phyloP scores from a whole-genome alignment of 92 coral and sea anemone species.

The Epizoanthus fatuus region DNA sequence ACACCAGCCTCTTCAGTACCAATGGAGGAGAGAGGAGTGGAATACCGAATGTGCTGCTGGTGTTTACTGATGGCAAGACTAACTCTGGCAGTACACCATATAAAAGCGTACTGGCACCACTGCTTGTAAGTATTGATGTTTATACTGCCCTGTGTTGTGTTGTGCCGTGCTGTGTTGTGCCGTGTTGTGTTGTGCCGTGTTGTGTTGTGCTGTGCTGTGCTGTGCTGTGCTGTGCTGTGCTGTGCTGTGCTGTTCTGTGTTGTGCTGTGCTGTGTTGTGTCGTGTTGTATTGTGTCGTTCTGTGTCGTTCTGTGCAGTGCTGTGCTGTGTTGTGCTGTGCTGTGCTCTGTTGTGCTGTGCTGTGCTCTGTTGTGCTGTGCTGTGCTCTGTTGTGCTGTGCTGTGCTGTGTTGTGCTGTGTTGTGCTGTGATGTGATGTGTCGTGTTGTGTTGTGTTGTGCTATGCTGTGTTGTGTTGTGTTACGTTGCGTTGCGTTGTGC shows the following conservation, averaged over 20 bases:
- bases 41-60: background rate
- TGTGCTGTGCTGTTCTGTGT: background rate
- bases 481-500: too few relatives aligned
- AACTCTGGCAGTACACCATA: slow-evolving; percentile 23
- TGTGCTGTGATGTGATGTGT: too few relatives aligned
- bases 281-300: background rate
- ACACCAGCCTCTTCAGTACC: background rate
- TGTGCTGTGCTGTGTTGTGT: too few relatives aligned
- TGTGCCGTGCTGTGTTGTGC: too few relatives aligned
- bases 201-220: background rate
- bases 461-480: too few relatives aligned
- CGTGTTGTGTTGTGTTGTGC: too few relatives aligned
- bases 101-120: slow-evolving; percentile 8
- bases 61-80: slow-evolving; percentile 32
- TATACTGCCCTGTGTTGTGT: too few relatives aligned
- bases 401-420: background rate
- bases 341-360: too few relatives aligned
- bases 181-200: background rate
- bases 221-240: background rate
- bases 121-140: background rate
- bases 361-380: too few relatives aligned
- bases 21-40: slow-evolving; percentile 7
- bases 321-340: background rate
- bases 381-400: too few relatives aligned
- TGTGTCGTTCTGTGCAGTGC: background rate